Evolutionary conservation across 2,888 invertebrate genomes (phyloP).

Genomic region (Acanthacorydalis orientalis): DNA sequence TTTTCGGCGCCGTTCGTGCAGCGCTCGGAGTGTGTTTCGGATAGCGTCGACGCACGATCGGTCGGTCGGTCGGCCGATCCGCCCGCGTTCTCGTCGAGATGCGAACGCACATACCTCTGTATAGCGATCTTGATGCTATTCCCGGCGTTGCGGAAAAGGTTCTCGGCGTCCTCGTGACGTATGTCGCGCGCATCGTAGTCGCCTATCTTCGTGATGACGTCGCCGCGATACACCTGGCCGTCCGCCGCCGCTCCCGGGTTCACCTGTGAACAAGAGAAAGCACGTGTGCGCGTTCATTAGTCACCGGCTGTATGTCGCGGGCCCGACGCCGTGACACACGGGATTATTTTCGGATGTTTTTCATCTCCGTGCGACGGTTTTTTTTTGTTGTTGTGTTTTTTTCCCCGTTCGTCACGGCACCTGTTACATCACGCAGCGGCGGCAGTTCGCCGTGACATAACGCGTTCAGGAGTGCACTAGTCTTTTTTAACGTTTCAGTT

Average conservation of each 20-base stretch:
- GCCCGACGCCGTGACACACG: not conserved
- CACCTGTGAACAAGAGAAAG: slow-evolving; percentile 44
- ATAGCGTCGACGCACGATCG: too few relatives aligned
- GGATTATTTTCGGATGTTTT: not conserved
- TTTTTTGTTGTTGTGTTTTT: too few relatives aligned
- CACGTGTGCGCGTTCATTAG: slow-evolving; percentile 16
- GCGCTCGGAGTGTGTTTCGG: too few relatives aligned
- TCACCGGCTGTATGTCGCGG: slow-evolving; percentile 5
- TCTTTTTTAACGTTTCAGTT: too few relatives aligned
- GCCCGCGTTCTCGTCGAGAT: too few relatives aligned
- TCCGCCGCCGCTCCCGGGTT: slow-evolving; percentile 73
- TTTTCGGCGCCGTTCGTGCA: too few relatives aligned
- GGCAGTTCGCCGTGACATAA: too few relatives aligned
- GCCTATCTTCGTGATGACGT: slow-evolving; percentile 78
- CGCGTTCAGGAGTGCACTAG: too few relatives aligned
- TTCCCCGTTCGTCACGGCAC: too few relatives aligned
- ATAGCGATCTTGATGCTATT: slow-evolving; percentile 65
- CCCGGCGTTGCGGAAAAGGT: slow-evolving; percentile 65
- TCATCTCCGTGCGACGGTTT: too few relatives aligned
- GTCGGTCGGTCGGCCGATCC: too few relatives aligned
- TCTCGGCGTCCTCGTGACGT: slow-evolving; percentile 82
- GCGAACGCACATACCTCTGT: slow-evolving; percentile 59
- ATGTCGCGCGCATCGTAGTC: slow-evolving; percentile 77
- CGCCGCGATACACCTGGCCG: slow-evolving; percentile 71
- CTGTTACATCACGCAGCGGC: too few relatives aligned